Evolutionary conservation across 2,797 vertebrate genomes (phyloP).

Genomic region (Melanotaenia maccullochi): DNA sequence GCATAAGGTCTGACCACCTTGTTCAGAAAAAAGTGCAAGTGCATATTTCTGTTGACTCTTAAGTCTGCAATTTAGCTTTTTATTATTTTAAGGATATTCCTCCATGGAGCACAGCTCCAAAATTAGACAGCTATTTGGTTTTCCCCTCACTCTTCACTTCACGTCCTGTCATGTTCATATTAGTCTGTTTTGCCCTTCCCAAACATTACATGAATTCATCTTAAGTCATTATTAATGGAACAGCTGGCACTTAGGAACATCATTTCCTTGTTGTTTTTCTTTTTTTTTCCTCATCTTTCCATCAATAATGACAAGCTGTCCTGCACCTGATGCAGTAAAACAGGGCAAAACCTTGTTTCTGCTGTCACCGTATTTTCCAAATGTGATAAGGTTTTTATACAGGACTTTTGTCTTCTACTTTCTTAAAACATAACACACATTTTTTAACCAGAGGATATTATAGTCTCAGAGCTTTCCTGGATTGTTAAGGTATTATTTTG

Average conservation of each 20-base stretch:
- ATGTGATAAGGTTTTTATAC: neutral
- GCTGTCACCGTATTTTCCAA: neutral
- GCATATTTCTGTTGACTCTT: neutral
- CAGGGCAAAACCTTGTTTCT: neutral
- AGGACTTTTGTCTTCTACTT: too few species aligned
- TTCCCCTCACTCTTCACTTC: neutral
- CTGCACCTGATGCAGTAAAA: neutral
- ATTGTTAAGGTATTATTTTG: too few species aligned
- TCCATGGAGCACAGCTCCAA: neutral
- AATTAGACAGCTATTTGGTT: neutral
- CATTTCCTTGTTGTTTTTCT: neutral
- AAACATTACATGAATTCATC: too few species aligned
- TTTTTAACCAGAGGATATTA: too few species aligned
- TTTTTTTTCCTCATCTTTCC: neutral
- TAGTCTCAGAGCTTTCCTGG: too few species aligned
- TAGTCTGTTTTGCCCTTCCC: neutral
- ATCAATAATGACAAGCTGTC: neutral
- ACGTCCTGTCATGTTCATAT: neutral
- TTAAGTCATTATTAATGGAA: neutral
- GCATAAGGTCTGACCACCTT: neutral
- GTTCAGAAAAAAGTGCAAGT: neutral
- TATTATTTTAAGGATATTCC: neutral
- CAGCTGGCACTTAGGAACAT: too few species aligned
- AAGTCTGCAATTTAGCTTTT: neutral
- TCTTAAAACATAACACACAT: too few species aligned